These are phyloP conservation scores for Formica aserva DNA, from an alignment of 2,888 invertebrate genomes.

Conservation along the genomic window DNA sequence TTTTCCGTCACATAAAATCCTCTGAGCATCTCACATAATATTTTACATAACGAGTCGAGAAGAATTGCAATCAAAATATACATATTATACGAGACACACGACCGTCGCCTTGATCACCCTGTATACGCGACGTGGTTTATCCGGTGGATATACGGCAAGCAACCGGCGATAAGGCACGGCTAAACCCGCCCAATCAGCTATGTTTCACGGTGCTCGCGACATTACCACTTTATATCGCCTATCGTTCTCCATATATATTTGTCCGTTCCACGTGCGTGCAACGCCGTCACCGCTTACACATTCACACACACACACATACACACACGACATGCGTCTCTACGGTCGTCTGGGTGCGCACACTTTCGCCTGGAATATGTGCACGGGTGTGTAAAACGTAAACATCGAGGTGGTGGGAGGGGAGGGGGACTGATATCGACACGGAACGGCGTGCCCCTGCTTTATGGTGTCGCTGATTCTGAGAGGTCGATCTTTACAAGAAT, in stretches of 20 bases:
- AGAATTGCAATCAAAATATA: neutral
- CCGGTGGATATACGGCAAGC: conserved; percentile 62
- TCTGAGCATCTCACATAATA: neutral
- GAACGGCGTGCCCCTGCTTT: conserved; percentile 63
- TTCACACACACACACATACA: conserved; percentile 15
- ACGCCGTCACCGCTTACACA: conserved; percentile 52
- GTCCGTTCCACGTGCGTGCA: conserved; percentile 59
- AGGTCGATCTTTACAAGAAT: conserved; percentile 66
- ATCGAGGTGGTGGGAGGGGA: conserved; percentile 32
- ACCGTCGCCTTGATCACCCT: conserved; percentile 31
- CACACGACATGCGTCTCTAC: conserved; percentile 43
- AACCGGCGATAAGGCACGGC: conserved; percentile 74
- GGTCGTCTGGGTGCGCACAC: conserved; percentile 54
- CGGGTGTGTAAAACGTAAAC: conserved; percentile 72
- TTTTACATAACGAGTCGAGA: neutral
- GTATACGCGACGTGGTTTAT: conserved; percentile 54
- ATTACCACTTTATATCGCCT: conserved; percentile 77
- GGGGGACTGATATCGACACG: conserved; percentile 63
- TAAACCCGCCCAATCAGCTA: conserved; percentile 76
- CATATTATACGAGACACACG: neutral
- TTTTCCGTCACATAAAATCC: neutral
- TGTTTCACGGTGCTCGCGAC: conserved; percentile 76
- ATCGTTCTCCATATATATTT: conserved; percentile 78
- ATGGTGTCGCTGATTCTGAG: conserved; percentile 66
- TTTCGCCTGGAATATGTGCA: conserved; percentile 53